A percentile compares a stretch with the other conserved stretches of the same genome.
Evolutionary conservation across 2,888 invertebrate species (phyloP).

Genomic region (Thumatha senex): DNA sequence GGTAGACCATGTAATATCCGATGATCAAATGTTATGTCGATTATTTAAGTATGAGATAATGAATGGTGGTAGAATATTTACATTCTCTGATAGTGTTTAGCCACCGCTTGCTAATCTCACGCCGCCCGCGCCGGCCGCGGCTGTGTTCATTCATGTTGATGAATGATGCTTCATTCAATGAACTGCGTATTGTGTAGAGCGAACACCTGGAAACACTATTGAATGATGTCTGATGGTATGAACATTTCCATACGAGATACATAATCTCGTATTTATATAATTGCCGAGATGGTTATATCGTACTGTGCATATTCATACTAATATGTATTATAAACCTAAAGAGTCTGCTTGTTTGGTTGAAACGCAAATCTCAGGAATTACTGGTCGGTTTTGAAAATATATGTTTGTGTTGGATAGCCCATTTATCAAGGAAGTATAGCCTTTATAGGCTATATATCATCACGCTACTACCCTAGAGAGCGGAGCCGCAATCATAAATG

Average conservation of each 20-base stretch:
- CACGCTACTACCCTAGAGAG: no score
- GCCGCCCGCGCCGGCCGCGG: background rate
- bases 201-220: background rate
- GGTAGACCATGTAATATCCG: constrained; percentile 15
- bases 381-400: no score
- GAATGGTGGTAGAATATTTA: background rate
- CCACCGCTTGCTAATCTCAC: constrained; percentile 1
- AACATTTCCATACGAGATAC: background rate
- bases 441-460: no score
- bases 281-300: background rate
- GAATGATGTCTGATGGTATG: background rate
- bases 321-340: no score
- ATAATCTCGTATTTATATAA: background rate
- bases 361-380: no score
- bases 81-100: background rate
- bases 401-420: no score
- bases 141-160: background rate
- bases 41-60: background rate
- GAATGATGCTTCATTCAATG: background rate
- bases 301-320: background rate
- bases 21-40: background rate
- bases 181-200: background rate
- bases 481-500: no score
- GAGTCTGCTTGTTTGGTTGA: no score
- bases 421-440: no score